Percentiles rank a stretch among this genome's conserved stretches.
phyloP scores from a whole-genome alignment of 2,797 vertebrate species.

The Sylvia borin region DNA sequence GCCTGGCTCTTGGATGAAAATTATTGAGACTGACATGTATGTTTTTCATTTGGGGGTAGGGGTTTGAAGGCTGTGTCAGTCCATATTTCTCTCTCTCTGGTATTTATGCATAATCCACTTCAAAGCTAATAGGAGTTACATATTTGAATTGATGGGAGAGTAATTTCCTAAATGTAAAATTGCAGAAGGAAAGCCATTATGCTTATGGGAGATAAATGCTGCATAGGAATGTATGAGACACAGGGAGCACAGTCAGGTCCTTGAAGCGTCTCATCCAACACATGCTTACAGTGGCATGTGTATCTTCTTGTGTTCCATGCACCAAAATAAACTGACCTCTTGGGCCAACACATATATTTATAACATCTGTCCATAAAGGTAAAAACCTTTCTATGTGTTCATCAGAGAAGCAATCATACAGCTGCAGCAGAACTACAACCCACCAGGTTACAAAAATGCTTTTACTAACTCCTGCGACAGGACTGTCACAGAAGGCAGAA shows the following conservation, averaged over 20 bases:
- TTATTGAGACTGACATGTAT: conserved; percentile 35
- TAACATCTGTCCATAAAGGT: neutral
- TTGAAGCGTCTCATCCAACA: neutral
- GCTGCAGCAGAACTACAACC: conserved; percentile 1
- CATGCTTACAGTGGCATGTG: neutral
- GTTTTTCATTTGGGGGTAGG: conserved; percentile 1
- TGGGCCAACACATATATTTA: neutral
- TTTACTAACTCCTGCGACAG: neutral
- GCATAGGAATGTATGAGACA: neutral
- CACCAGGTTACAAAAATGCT: neutral
- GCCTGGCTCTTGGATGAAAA: conserved; percentile 28
- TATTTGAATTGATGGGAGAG: neutral
- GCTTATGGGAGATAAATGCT: conserved; percentile 32
- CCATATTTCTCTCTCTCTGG: neutral
- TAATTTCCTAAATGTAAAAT: conserved; percentile 44
- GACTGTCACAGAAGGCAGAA: neutral
- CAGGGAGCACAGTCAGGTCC: neutral
- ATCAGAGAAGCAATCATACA: neutral
- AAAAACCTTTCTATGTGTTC: neutral
- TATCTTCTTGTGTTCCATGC: neutral
- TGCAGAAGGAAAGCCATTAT: conserved; percentile 37
- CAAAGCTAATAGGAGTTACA: conserved; percentile 30
- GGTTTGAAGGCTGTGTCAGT: neutral
- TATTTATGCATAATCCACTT: conserved; percentile 46
- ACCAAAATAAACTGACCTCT: conserved; percentile 37